A percentile compares a stretch with the other conserved stretches of the same genome.
phyloP scores from a whole-genome alignment of 2,797 vertebrate genomes.

The Carcharodon carcharias region DNA sequence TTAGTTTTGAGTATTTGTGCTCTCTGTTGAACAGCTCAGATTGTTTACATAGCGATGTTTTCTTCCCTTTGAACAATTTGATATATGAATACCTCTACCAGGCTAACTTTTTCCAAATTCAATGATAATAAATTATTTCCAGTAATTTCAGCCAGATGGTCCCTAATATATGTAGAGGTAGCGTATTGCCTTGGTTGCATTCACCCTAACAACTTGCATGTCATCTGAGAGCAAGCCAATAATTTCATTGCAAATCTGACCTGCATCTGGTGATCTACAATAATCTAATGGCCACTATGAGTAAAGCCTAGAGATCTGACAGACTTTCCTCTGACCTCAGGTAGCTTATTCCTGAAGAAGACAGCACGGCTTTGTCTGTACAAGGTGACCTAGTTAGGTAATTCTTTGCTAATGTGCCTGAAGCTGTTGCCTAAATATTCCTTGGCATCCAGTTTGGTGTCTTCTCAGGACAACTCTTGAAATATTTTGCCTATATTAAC shows the following conservation, averaged over 20 bases:
- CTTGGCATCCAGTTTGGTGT: background rate
- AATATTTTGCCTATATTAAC: background rate
- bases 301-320: background rate
- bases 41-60: too few species aligned
- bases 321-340: background rate
- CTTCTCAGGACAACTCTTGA: background rate
- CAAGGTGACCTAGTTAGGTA: background rate
- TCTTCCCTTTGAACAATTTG: too few species aligned
- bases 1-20: background rate
- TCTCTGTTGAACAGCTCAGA: background rate
- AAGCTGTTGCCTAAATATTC: background rate
- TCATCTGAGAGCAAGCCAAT: background rate
- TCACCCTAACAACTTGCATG: background rate
- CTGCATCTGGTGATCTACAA: background rate
- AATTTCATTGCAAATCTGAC: background rate
- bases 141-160: background rate
- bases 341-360: background rate
- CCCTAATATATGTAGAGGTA: background rate
- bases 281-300: background rate
- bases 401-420: background rate
- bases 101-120: too few species aligned
- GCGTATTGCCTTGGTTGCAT: background rate
- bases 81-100: too few species aligned
- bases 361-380: background rate
- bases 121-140: background rate